Base-by-base conservation (phyloP, 2,113 vertebrate species). In the Atherinomorus stipes region DNA sequence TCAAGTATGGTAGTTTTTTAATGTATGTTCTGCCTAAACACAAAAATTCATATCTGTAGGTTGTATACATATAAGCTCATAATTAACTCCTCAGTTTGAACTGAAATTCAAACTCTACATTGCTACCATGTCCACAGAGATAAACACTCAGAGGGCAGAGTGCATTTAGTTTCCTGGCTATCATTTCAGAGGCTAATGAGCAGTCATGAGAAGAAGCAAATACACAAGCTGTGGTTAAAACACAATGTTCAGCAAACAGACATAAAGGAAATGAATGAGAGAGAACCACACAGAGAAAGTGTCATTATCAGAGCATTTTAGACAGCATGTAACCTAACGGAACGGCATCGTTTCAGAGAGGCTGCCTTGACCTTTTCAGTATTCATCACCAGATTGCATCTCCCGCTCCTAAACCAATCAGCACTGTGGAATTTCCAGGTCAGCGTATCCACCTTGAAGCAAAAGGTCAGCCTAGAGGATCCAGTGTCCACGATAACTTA, bases 281-380 rank as follows among this genome's bases (percentile, higher is more conserved):
- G 60, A 63, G 47, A 53, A 22, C 78, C 26, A 70, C 15, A 61
- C 21, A 60, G 59, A 71, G 47, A 60, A 61, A 68, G 56, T 75
- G 28, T 49, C 26, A 25, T 80, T 88, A 87, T 91, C 85, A 61
- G 81, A 88, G 83, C 84, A 80, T 93, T 90, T 90, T 74, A 66
- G 86, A 88, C 76, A 84, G 78, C 84, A 78, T 86, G 85, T 90
- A 91, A 87, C 83, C 87, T 86, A 85, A 81, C 64, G 38, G 86
- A 89, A 84, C 47, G 56, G 83, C 87, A 85, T 68, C 76, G 72
- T 85, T 85, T 88, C 80, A 76, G 86, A 90, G 80, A 88, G 83
- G 88, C 89, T 76, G 77, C 75, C 74, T 82, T 94, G 93, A 94
- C 93, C 92, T 94, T 94, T 94, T 94, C 92, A 94, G 89, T 93